Conservation (phyloP, 2,113 vertebrate species). For the Microcebus tavaratra region DNA sequence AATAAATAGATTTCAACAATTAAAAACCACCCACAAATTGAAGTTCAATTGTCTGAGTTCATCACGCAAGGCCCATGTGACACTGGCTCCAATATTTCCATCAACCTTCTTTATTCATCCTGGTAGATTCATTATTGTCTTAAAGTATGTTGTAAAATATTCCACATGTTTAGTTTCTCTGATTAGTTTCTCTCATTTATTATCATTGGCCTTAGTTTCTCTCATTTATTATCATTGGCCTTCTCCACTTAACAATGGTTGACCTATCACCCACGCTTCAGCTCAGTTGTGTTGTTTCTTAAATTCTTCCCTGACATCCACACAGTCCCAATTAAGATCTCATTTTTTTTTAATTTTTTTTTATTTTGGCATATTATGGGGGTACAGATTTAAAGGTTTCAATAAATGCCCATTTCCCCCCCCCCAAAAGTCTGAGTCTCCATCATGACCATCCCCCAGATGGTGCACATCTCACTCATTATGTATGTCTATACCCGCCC, state of each 20-base stretch:
- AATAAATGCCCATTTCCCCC: too few relatives aligned
- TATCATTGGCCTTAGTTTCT: not conserved
- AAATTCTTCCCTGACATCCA: not conserved
- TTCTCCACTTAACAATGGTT: not conserved
- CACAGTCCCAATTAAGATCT: not conserved
- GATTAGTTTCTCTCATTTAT: not conserved
- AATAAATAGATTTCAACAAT: not conserved
- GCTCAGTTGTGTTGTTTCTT: rapidly evolving
- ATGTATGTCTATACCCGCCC: too few relatives aligned
- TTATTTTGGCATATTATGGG: too few relatives aligned
- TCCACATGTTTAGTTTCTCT: too few relatives aligned
- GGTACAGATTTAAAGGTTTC: too few relatives aligned
- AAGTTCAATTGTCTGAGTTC: not conserved
- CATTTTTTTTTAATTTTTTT: too few relatives aligned
- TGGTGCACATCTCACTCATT: too few relatives aligned
- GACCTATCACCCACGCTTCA: not conserved
- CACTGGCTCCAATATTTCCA: not conserved
- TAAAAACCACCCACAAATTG: not conserved
- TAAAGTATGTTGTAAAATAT: not conserved
- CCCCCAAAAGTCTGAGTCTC: too few relatives aligned
- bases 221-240: not conserved
- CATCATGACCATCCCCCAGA: too few relatives aligned
- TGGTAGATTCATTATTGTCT: not conserved
- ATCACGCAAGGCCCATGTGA: not conserved
- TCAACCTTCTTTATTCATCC: not conserved